Evolutionary conservation across 2,888 invertebrate genomes (phyloP).

Genomic region (Euspilapteryx auroguttella): DNA sequence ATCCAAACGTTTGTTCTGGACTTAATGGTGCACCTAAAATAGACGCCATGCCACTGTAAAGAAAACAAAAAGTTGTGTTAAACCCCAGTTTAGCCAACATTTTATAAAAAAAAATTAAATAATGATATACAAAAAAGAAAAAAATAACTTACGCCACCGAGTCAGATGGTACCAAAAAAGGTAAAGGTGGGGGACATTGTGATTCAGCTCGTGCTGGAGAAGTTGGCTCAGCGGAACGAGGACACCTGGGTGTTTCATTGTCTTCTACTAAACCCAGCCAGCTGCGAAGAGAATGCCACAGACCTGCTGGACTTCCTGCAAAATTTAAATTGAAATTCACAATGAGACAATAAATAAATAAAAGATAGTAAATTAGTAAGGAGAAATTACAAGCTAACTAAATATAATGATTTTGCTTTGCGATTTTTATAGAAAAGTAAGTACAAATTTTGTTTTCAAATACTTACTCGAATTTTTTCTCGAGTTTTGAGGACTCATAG

Average conservation of each 20-base stretch:
- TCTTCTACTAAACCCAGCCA: conserved; percentile 46
- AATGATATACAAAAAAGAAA: too few species aligned
- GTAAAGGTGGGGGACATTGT: conserved; percentile 76
- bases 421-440: too few species aligned
- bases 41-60: conserved; percentile 68
- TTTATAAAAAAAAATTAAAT: too few species aligned
- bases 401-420: too few species aligned
- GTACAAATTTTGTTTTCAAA: too few species aligned
- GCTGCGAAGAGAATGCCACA: conserved; percentile 38
- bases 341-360: too few species aligned
- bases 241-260: conserved; percentile 66
- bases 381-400: too few species aligned
- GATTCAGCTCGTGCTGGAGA: conserved; percentile 70
- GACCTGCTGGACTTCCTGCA: conserved; percentile 36
- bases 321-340: conserved; percentile 3
- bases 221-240: conserved; percentile 71
- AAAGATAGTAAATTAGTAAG: too few species aligned
- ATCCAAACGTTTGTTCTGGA: conserved; percentile 75
- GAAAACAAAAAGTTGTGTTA: conserved; percentile 3
- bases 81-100: too few species aligned
- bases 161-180: conserved; percentile 72
- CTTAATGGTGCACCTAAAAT: conserved; percentile 68
- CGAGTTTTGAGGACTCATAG: conserved; percentile 66
- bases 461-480: conserved; percentile 54
- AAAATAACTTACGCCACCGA: conserved; percentile 64